phyloP scores from a whole-genome alignment of 2,797 vertebrate genomes.

The Delichon dasypus region DNA sequence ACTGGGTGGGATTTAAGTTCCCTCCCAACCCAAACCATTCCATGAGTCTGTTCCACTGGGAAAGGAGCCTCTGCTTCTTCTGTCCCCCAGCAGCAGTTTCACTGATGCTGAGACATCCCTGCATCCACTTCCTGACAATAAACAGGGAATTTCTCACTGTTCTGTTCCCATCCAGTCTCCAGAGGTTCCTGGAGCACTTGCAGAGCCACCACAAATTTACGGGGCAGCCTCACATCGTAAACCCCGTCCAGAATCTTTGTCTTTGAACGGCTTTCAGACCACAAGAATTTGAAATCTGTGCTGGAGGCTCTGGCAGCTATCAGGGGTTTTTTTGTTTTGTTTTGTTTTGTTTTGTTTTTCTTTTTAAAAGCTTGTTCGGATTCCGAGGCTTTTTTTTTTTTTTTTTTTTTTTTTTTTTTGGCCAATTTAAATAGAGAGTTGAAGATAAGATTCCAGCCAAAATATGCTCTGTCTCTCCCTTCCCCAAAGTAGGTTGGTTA shows the following conservation, averaged over 20 bases:
- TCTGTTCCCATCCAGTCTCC: neutral
- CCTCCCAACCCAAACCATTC: neutral
- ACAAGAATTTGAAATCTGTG: conserved; percentile 17
- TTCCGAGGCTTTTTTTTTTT: neutral
- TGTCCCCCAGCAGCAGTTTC: neutral
- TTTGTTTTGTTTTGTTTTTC: neutral
- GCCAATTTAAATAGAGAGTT: conserved; percentile 41
- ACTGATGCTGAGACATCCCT: neutral
- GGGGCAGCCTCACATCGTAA: neutral
- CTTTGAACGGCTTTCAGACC: conserved; percentile 36
- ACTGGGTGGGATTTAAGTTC: neutral
- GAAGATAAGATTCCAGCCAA: conserved; percentile 56
- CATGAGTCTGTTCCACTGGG: neutral
- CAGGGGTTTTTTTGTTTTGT: neutral
- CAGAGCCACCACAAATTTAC: neutral
- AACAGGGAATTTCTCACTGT: neutral
- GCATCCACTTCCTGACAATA: neutral
- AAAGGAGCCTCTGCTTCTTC: neutral
- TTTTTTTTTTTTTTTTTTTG: neutral
- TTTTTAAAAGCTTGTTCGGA: neutral
- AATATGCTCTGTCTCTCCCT: neutral
- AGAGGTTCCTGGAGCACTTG: neutral
- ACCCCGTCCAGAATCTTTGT: neutral
- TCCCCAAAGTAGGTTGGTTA: neutral
- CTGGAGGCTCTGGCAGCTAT: neutral